Evolutionary conservation across 2,113 vertebrate genomes (phyloP).

Genomic region (Eolophus roseicapilla): DNA sequence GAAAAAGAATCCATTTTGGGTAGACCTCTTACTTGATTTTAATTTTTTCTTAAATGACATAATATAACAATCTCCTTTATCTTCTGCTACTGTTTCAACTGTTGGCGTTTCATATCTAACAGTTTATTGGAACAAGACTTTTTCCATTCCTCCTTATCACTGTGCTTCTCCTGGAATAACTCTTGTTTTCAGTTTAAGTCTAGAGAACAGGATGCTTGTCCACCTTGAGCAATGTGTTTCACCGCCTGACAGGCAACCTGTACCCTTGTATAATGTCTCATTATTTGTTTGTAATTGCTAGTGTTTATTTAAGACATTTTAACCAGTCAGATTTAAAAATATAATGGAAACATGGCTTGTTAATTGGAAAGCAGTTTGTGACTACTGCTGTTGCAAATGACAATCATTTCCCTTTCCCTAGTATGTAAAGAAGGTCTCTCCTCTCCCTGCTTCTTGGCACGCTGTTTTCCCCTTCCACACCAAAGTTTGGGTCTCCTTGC

Average conservation of each 20-base stretch:
- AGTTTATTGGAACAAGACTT: neutral
- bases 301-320: neutral
- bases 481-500: neutral
- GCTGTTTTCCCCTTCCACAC: fast-evolving
- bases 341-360: neutral
- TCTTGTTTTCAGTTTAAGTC: neutral
- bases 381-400: neutral
- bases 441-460: neutral
- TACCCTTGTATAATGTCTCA: neutral
- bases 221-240: neutral
- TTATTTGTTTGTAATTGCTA: neutral
- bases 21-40: neutral
- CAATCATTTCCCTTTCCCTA: neutral
- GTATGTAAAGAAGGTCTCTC: neutral
- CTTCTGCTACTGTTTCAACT: neutral
- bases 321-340: neutral
- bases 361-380: neutral
- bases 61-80: neutral
- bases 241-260: neutral
- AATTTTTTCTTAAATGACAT: neutral
- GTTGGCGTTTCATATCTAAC: neutral
- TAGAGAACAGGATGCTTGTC: neutral
- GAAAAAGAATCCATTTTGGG: neutral
- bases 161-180: neutral
- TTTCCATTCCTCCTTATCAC: neutral